Evolutionary conservation across 2,888 invertebrate genomes (phyloP), one percentile per base, ranked within the genome.

Genomic region (Drosophila limbata): DNA sequence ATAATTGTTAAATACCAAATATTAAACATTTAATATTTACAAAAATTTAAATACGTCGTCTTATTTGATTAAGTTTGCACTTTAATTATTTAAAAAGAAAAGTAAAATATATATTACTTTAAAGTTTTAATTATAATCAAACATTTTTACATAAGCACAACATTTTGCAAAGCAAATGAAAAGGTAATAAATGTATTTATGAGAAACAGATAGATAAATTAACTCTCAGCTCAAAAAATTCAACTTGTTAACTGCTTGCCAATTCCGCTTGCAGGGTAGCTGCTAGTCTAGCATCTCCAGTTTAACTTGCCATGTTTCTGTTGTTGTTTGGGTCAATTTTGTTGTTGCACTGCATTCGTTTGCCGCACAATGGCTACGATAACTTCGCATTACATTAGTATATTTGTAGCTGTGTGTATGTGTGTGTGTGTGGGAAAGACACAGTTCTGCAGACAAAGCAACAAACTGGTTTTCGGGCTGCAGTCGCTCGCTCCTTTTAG

Each of bases 361-460:
- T 70, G 88, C 69, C 76, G 68, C 84, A 82, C 82, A 83, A 83
- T 88, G 81, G 86, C 84, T 61, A 80, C 82, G 84, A 83, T 83
- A 83, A 88, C 88, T 83, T 83, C 80, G 84, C 86, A 86, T 83
- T 83, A 86, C 82, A 83, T 88, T 88, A 88, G 88, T 83, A 69
- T 65, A 86, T 74, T 64, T 74, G 79, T 56, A 55, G 42, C 15
- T 37, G 28, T 67, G 53, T n/a, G 40, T 37, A 39, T 48, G 37
- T 70, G 48, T 69, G 51, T 69, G 57, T 80, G 51, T 78, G 67
- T 84, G 88, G 89, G 87, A 84, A 83, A 83, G 84, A 69, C 69
- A 79, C 62, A 79, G 69, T 79, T 79, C 79, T 79, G 66, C 81
- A 66, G 78, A 62, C 70, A 80, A 76, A 66, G 66, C 40, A 62